These are phyloP conservation scores for Rachycentron canadum DNA, from an alignment of 2,797 vertebrate genomes.

Conservation along the genomic window DNA sequence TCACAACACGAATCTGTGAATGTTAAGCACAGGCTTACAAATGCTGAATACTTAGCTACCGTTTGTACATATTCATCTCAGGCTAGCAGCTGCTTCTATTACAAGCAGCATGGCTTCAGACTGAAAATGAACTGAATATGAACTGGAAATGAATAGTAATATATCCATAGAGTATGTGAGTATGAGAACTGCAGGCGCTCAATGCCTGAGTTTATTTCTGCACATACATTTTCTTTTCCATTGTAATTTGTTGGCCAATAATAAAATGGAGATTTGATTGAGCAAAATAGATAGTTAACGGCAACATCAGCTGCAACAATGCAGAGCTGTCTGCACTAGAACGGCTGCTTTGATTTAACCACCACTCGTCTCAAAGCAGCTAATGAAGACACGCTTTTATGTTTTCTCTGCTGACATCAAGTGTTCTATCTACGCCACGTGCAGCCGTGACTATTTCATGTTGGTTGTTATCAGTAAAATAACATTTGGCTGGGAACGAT, in stretches of 20 bases:
- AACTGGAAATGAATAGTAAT: constrained; percentile 19
- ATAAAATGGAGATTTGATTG: not conserved
- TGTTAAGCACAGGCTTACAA: constrained; percentile 1
- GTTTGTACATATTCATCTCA: constrained; percentile 21
- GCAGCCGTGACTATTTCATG: not conserved
- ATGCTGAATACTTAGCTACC: not conserved
- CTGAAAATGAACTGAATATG: constrained; percentile 16
- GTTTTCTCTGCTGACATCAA: not conserved
- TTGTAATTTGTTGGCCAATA: not conserved
- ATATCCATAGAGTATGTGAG: not conserved
- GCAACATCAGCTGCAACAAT: not conserved
- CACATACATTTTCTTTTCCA: not conserved
- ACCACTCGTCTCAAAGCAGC: not conserved
- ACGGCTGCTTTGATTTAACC: constrained; percentile 2
- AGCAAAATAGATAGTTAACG: not conserved
- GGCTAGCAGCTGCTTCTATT: constrained; percentile 13
- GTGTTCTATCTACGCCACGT: not conserved
- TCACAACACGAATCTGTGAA: constrained; percentile 1
- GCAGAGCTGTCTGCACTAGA: not conserved
- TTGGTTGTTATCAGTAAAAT: not conserved
- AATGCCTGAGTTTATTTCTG: not conserved
- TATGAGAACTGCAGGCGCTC: not conserved
- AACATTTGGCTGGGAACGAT: too few species aligned
- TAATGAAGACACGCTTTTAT: not conserved
- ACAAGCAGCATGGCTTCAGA: constrained; percentile 2